phyloP scores from a whole-genome alignment of 2,113 vertebrate genomes.

The Ginglymostoma cirratum region DNA sequence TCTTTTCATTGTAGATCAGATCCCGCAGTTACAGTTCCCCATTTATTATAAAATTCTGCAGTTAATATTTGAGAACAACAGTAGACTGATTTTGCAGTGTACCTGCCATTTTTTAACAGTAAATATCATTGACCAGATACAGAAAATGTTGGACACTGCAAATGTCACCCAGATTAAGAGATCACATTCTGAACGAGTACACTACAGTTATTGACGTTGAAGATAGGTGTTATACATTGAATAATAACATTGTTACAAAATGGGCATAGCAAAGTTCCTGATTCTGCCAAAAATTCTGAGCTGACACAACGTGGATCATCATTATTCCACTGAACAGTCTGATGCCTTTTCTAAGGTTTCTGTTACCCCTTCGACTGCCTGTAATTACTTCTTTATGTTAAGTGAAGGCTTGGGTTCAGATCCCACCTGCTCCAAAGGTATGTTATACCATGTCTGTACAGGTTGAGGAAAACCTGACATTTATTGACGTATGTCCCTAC shows the following conservation, averaged over 20 bases:
- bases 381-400: neutral
- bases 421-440: too few species aligned
- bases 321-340: slow-evolving; percentile 9
- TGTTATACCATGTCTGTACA: neutral
- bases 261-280: neutral
- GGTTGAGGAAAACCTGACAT: neutral
- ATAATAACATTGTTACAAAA: neutral
- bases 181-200: neutral
- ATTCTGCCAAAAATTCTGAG: neutral
- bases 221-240: neutral
- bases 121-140: neutral
- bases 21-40: neutral
- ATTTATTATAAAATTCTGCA: neutral
- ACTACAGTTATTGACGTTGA: neutral
- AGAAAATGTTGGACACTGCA: neutral
- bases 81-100: neutral
- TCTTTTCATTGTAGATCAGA: slow-evolving; percentile 19
- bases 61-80: neutral
- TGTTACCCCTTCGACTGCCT: neutral
- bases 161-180: neutral
- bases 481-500: neutral
- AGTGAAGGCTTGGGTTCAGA: neutral
- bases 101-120: neutral
- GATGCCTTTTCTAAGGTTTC: neutral
- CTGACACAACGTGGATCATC: neutral